Percentiles rank a stretch among this genome's conserved stretches.
Conservation (phyloP, 30 jellyfish, hydroid and myxozoan genomes). For the Aurelia aurita complex sp. Pacific region DNA sequence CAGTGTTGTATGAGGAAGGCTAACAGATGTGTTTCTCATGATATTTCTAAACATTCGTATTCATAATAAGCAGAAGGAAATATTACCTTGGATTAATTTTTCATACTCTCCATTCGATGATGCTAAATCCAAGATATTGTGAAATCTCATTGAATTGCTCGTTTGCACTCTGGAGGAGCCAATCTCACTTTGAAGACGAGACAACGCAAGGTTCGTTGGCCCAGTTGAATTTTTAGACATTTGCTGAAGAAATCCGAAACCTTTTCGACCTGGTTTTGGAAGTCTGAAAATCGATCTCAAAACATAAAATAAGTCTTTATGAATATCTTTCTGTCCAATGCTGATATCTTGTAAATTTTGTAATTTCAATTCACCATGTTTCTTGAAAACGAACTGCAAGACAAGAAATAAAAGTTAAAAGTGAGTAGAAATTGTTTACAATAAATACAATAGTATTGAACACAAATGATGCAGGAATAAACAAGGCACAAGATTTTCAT, state of each 20-base stretch:
- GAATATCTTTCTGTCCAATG: constrained; percentile 95
- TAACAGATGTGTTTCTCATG: no score
- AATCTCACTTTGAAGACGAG: constrained; percentile 45
- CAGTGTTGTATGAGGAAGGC: no score
- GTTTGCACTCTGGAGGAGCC: constrained; percentile 55
- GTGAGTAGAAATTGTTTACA: background rate
- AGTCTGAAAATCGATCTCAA: constrained; percentile 76
- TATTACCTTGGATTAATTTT: constrained; percentile 86
- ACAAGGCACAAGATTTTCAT: no score
- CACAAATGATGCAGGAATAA: no score
- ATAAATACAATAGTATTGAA: no score
- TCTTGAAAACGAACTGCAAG: constrained; percentile 78
- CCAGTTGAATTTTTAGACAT: constrained; percentile 27
- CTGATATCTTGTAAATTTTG: constrained; percentile 75
- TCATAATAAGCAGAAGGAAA: background rate
- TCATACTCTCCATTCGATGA: constrained; percentile 91
- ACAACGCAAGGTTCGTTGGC: constrained; percentile 24
- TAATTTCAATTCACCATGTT: constrained; percentile 81
- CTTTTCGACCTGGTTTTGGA: constrained; percentile 68
- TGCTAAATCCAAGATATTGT: constrained; percentile 83
- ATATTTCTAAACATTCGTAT: no score
- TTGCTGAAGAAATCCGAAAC: constrained; percentile 37
- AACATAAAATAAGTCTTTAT: constrained; percentile 68
- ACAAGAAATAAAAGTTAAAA: background rate
- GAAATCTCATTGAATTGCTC: constrained; percentile 80